A percentile compares a stretch with the other conserved stretches of the same genome.
These are phyloP conservation scores for Spilogale gracilis DNA, from an alignment of 2,113 vertebrate species.

Conservation along the genomic window DNA sequence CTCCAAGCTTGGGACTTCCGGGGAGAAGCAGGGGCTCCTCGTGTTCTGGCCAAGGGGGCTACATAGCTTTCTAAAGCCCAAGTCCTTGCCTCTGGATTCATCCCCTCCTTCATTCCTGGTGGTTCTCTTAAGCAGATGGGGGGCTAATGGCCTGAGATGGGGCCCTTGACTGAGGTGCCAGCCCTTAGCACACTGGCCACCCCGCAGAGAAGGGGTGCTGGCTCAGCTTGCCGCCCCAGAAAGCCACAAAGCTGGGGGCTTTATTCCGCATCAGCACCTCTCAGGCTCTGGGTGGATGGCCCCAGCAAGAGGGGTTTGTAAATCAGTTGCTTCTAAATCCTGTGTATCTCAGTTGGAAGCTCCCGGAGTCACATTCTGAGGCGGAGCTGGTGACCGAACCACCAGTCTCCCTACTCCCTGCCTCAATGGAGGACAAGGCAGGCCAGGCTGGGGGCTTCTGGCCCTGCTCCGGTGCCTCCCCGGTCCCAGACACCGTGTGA, in stretches of 20 bases:
- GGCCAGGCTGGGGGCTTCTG: not conserved
- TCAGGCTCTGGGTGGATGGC: not conserved
- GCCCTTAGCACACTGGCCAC: not conserved
- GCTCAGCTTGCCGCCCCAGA: not conserved
- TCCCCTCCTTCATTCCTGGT: not conserved
- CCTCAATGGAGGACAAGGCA: not conserved
- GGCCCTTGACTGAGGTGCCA: not conserved
- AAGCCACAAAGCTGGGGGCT: too few species aligned
- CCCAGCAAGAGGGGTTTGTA: not conserved
- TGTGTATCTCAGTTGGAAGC: not conserved
- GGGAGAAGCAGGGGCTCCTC: too few species aligned
- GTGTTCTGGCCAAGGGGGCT: not conserved
- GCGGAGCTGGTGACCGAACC: not conserved
- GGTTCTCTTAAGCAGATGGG: not conserved
- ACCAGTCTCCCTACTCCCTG: not conserved
- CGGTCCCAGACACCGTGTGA: not conserved
- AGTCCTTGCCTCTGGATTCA: not conserved
- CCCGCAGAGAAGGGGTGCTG: not conserved
- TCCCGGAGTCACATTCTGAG: not conserved
- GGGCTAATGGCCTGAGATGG: not conserved
- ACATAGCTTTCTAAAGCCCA: not conserved
- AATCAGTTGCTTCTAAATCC: not conserved
- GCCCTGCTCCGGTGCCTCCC: not conserved
- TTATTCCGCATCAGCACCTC: rapidly evolving
- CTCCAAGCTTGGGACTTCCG: not conserved